A percentile compares a stretch with the other conserved stretches of the same genome.
Conservation (phyloP, 2,888 invertebrate species). For the Clistopyga incitator region DNA sequence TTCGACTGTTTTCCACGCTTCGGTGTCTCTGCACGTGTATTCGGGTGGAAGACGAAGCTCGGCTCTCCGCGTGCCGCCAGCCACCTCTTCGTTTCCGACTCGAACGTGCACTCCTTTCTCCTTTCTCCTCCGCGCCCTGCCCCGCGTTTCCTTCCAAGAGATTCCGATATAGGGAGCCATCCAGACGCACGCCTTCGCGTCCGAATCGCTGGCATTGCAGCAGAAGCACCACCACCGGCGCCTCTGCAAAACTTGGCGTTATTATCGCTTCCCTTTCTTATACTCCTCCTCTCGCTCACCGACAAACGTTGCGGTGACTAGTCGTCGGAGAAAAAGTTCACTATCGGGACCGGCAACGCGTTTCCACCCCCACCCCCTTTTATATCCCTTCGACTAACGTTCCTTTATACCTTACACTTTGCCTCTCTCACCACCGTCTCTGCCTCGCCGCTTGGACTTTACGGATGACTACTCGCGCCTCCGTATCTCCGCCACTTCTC, state of each 20-base stretch:
- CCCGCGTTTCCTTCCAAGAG: constrained; percentile 7
- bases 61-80: constrained; percentile 20
- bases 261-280: constrained; percentile 68
- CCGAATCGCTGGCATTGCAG: constrained; percentile 34
- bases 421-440: neutral
- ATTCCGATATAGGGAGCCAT: constrained; percentile 17
- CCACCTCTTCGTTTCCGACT: constrained; percentile 19
- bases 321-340: constrained; percentile 61
- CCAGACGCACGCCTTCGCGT: constrained; percentile 30
- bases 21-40: constrained; percentile 47
- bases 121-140: constrained; percentile 8
- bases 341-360: constrained; percentile 37
- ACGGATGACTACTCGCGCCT: constrained; percentile 67
- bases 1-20: constrained; percentile 77
- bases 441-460: constrained; percentile 59
- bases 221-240: constrained; percentile 45
- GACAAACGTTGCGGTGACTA: constrained; percentile 59
- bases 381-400: constrained; percentile 21
- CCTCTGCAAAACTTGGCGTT: constrained; percentile 73
- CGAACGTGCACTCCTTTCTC: constrained; percentile 12
- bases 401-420: constrained; percentile 43
- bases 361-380: constrained; percentile 15
- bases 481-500: constrained; percentile 51
- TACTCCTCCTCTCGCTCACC: constrained; percentile 33
- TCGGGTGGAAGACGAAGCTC: constrained; percentile 28